These are phyloP conservation scores for Odontamblyopus rebecca DNA, from an alignment of 2,797 vertebrate genomes.

Conservation along the genomic window DNA sequence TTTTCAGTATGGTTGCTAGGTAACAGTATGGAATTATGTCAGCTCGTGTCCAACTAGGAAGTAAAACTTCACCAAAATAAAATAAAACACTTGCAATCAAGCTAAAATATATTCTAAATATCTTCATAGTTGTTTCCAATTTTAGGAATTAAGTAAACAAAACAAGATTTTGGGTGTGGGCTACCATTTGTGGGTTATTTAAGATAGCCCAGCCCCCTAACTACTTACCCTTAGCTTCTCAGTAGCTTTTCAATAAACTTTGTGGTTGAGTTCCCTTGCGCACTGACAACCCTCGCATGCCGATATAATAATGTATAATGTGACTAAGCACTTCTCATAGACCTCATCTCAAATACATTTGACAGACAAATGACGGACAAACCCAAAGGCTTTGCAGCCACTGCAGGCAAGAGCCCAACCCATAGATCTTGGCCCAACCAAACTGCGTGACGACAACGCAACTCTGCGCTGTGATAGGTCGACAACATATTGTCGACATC, in stretches of 20 bases:
- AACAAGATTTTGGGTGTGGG: not conserved
- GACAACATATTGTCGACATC: not conserved
- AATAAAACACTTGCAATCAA: not conserved
- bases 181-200: not conserved
- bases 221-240: slow-evolving; percentile 1
- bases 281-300: not conserved
- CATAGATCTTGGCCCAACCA: not conserved
- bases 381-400: not conserved
- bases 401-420: not conserved
- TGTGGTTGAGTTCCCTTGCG: not conserved
- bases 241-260: not conserved
- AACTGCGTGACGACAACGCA: slow-evolving; percentile 22
- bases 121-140: not conserved
- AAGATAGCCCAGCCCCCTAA: not conserved
- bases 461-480: not conserved
- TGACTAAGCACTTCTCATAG: slow-evolving; percentile 41
- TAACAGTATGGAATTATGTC: no score
- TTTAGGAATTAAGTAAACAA: not conserved
- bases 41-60: no score
- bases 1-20: no score
- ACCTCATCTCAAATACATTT: slow-evolving; percentile 9
- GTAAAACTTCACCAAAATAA: no score
- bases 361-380: slow-evolving; percentile 25
- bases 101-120: not conserved
- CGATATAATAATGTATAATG: slow-evolving; percentile 27